Evolutionary conservation across 2,113 vertebrate species (phyloP).

Genomic region (Neolamprologus variostigma): DNA sequence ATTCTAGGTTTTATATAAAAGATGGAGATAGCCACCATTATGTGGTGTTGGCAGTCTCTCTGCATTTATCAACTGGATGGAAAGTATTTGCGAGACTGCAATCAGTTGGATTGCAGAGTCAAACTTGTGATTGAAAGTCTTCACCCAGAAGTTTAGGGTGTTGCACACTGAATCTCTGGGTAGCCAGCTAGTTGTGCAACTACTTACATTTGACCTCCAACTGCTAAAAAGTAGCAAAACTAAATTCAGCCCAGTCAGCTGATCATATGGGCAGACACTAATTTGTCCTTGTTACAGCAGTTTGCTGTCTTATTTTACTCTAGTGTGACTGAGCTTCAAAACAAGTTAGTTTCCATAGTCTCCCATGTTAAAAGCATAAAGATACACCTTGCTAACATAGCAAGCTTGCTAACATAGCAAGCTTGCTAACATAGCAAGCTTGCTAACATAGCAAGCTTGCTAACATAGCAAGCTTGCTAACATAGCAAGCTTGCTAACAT

Average conservation of each 20-base stretch:
- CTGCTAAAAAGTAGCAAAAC: not conserved
- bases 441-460: not conserved
- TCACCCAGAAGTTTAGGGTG: not conserved
- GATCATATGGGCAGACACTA: not conserved
- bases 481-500: not conserved
- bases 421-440: not conserved
- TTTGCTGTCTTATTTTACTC: not conserved
- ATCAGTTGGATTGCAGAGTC: not conserved
- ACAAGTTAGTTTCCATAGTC: not conserved
- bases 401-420: not conserved
- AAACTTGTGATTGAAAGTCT: not conserved
- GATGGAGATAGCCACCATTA: not conserved
- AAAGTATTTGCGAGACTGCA: not conserved
- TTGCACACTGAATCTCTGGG: not conserved
- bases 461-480: not conserved
- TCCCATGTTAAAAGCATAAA: not conserved
- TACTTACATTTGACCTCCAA: not conserved
- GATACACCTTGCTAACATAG: not conserved
- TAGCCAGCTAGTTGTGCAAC: fast-evolving
- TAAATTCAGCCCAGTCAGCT: not conserved
- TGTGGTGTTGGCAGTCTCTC: not conserved
- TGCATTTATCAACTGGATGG: not conserved
- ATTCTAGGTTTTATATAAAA: not conserved
- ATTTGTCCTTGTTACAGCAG: not conserved
- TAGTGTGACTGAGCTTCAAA: not conserved